phyloP scores from a whole-genome alignment of 2,797 vertebrate genomes.

The Megaceryle alcyon region DNA sequence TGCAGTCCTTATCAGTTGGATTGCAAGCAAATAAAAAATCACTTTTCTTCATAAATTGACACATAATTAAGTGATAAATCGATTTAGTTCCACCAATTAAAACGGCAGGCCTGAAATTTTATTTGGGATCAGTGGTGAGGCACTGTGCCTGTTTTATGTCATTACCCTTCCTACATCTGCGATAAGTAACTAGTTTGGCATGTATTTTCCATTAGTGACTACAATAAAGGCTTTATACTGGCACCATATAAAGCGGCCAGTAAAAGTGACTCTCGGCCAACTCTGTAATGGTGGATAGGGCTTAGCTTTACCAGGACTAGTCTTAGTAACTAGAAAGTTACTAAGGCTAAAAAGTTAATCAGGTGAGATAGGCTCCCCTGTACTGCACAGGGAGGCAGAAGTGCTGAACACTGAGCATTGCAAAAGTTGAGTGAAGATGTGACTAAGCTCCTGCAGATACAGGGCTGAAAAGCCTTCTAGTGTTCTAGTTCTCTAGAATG shows the following conservation, averaged over 20 bases:
- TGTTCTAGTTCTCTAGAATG: neutral
- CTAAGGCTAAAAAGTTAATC: neutral
- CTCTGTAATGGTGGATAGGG: neutral
- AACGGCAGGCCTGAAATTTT: constrained; percentile 62
- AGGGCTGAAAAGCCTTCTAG: neutral
- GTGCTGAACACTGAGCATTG: neutral
- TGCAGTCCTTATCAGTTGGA: constrained; percentile 27
- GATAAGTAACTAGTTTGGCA: constrained; percentile 54
- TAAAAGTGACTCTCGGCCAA: constrained; percentile 26
- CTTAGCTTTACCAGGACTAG: neutral
- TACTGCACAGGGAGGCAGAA: neutral
- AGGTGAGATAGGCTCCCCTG: neutral
- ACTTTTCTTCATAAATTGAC: constrained; percentile 62
- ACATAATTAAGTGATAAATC: constrained; percentile 75
- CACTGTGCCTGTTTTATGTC: constrained; percentile 61
- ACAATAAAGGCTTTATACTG: constrained; percentile 60
- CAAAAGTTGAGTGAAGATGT: neutral
- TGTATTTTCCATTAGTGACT: constrained; percentile 68
- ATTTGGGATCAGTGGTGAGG: constrained; percentile 47
- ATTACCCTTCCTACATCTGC: constrained; percentile 61
- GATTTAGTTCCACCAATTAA: constrained; percentile 69
- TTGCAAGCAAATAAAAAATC: neutral
- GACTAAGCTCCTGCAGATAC: neutral
- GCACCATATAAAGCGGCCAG: constrained; percentile 27
- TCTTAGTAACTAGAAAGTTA: neutral